phyloP scores from a whole-genome alignment of 1,140 invertebrate genomes.

The Lasaia peninsularis region DNA sequence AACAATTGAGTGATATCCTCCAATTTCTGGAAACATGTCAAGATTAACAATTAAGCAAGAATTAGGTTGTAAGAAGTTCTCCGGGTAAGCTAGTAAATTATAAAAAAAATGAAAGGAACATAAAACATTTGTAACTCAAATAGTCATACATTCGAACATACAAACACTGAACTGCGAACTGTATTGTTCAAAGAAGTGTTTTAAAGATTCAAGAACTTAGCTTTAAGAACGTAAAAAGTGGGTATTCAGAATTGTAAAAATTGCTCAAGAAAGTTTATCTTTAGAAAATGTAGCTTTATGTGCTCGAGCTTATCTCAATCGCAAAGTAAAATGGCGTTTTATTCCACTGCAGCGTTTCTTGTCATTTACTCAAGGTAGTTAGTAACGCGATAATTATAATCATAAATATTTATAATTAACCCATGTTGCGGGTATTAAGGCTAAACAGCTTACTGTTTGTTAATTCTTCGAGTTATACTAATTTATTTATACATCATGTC shows the following conservation, averaged over 20 bases:
- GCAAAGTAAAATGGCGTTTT: slow-evolving; percentile 1
- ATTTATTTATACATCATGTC: too few species aligned
- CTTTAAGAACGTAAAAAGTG: not conserved
- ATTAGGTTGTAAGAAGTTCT: too few species aligned
- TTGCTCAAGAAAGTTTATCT: slow-evolving; percentile 7
- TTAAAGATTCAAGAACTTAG: slow-evolving; percentile 4
- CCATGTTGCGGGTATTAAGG: not conserved
- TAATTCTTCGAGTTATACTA: too few species aligned
- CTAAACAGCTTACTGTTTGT: not conserved
- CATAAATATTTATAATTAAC: not conserved
- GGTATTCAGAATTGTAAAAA: slow-evolving; percentile 7
- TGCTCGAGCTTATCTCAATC: slow-evolving; percentile 2
- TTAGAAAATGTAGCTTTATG: slow-evolving; percentile 8
- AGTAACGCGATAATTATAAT: not conserved
- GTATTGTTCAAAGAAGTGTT: not conserved
- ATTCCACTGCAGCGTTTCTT: not conserved
- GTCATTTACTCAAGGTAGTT: not conserved
- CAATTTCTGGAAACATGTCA: too few species aligned
- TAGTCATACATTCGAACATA: not conserved
- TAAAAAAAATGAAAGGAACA: too few species aligned
- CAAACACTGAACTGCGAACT: not conserved
- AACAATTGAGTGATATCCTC: too few species aligned
- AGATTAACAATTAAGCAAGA: too few species aligned
- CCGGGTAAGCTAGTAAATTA: too few species aligned
- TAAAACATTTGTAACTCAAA: not conserved